Base-by-base conservation (phyloP, 2,797 vertebrate genomes). In the Karalla daura region DNA sequence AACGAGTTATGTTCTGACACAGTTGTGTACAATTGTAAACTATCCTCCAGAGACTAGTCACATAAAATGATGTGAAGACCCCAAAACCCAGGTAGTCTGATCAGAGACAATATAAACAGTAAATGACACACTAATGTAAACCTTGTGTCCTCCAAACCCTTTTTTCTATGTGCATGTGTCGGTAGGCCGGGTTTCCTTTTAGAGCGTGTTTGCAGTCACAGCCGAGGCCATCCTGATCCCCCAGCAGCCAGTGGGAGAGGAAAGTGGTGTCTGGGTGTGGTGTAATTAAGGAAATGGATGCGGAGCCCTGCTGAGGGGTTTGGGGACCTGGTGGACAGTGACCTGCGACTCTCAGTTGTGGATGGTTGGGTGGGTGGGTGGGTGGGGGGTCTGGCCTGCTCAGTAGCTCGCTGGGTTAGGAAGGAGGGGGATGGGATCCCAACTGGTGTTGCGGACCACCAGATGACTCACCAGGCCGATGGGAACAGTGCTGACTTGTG, bases 211-310 rank as follows among this genome's bases (percentile, higher is more conserved):
- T 46, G 56, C 59, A 23, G 13, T 14, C 24, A 37, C 32, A 36
- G 18, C n/a, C 11, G 4, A 41, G 17, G 5, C 51, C 58, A 63
- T 82, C 76, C 83, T 78, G 64, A 71, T 71, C 71, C 27, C 24
- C 75, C 69, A 46, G 1, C 54, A 18, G 33, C 15, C 58, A 9
- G 33, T 36, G 32, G 5, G 28, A 24, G 39, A 49, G 59, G 14
- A 30, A 20, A 28, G 8, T 2, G 8, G 6, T 7, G 17, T 3
- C 20, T 30, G 75, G 76, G 72, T 50, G 70, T 39, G 60, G 61
- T 72, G 73, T 80, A 64, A 88, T 88, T 47, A 78, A 78, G 78
- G 81, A 82, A 86, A 83, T 88, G 76, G 84, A 64, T 15, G 32
- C 15, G 36, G 65, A 59, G 61, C 77, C 71, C 13, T 39, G 63